Base-by-base conservation (phyloP, 2,888 invertebrate genomes). In the Reticulitermes lucifugus region DNA sequence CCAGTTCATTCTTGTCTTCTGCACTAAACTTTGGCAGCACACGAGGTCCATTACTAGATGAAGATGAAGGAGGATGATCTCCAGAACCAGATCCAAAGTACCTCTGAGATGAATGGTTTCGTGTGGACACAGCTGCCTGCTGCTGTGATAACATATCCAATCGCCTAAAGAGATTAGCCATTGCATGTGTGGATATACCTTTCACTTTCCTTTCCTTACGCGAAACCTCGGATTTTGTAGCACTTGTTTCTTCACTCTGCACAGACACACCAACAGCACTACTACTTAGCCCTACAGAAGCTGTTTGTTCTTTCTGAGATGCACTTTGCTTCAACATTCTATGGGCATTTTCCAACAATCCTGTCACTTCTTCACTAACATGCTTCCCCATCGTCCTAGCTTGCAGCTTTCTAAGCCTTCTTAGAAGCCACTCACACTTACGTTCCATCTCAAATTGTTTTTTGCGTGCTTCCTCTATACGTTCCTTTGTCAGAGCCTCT, bases 371-470 rank as follows among this genome's bases (percentile, higher is more conserved):
- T 88, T 96, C 95, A 83, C 96, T 95, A 46, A 95, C 92, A 90
- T 97, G 96, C 87, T 94, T 94, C 9, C 96, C 96, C 89, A 96
- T 93, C 60, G 94, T 92, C 83, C 95, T 93, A 0, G 95, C 94
- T 90, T 98, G 97, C 43, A 96, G 91, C 89, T 96, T 96, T 22
- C 96, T 92, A 86, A 97, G 91, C 87, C 97, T 93, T 87, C 96
- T 92, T 88, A 95, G 89, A 83, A 98, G 91, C 89, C 95, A 95
- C 81, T 96, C 95, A 88, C 95, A 93, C 87, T 95, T 93, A 70
- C 95, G 92, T 89, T 95, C 94, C 84, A 96, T 92, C 85, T 94
- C 93, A 82, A 92, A 92, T 89, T 96, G 95, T 51, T 91, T 89
- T 86, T 91, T 92, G 85, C 91, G 90, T 25, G 91, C 89, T 88